phyloP scores from a whole-genome alignment of 2,888 invertebrate genomes.

The Apantesis nais region DNA sequence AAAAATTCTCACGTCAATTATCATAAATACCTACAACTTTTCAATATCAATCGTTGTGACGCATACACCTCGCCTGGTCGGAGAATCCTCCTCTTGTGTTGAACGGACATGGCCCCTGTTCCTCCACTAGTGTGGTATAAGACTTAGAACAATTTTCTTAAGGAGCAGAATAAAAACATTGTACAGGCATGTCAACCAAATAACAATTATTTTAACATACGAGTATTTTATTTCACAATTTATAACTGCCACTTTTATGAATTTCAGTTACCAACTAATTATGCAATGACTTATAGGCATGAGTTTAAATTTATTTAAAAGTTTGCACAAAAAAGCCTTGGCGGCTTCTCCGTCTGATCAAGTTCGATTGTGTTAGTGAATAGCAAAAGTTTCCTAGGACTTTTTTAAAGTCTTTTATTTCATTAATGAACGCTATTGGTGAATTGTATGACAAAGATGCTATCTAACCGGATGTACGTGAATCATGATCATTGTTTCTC shows the following conservation, averaged over 20 bases:
- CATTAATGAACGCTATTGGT: slow-evolving; percentile 39
- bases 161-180: too few relatives aligned
- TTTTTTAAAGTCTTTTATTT: slow-evolving; percentile 39
- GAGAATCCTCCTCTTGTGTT: too few relatives aligned
- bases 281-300: neutral
- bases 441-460: slow-evolving; percentile 61
- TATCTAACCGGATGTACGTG: slow-evolving; percentile 62
- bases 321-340: neutral
- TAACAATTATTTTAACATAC: too few relatives aligned
- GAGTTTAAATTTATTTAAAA: neutral
- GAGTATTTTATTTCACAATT: too few relatives aligned
- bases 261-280: neutral
- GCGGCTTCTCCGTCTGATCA: slow-evolving; percentile 3
- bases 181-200: too few relatives aligned
- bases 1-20: too few relatives aligned
- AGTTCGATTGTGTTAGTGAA: slow-evolving; percentile 1
- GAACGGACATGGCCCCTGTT: too few relatives aligned
- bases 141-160: too few relatives aligned
- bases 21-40: too few relatives aligned
- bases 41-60: too few relatives aligned
- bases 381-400: slow-evolving; percentile 14
- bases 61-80: too few relatives aligned
- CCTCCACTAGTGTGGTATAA: too few relatives aligned
- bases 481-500: slow-evolving; percentile 67
- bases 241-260: neutral